Evolutionary conservation across 2,113 vertebrate genomes (phyloP), one percentile per base, ranked within the genome.

Genomic region (Pica pica): DNA sequence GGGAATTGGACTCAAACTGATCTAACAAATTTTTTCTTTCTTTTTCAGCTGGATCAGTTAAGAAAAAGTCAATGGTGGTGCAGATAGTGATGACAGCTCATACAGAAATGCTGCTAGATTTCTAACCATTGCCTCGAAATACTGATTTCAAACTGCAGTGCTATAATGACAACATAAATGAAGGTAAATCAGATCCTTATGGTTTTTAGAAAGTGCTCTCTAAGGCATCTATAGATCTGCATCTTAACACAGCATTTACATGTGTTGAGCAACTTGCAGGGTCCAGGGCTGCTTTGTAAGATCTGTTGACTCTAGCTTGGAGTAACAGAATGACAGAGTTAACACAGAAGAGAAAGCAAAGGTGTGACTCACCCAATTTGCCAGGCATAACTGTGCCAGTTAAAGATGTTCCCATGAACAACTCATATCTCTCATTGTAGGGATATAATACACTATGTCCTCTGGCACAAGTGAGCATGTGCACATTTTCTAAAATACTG

Each of bases 151-250:
- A 83, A 37, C 71, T 77, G 76, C 30, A 33, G 61, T 22, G 42
- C 50, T 73, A 21, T 76, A 83, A 85, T 80, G 82, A 49, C 68
- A 74, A 33, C 56, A 52, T 23, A 74, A 95, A 61, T 39, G 37
- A 83, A 93, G 75, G 89, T 95, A 91, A 93, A 94, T 83, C 67
- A 68, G 71, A 83, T 88, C 75, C 57, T 88, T 77, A 57, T 91
- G 60, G 31, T 16, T 83, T 67, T 86, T 61, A 87, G 52, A 69
- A 91, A 85, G 53, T 4, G 13, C 49, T 70, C 21, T 63, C 30
- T 42, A 24, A 88, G 33, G 42, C 42, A n/a, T 63, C 15, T 67
- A 13, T 8, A 89, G 82, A 53, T 83, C 35, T 88, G 22, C 24
- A 50, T 35, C 42, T 65, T 63, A 80, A 71, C 46, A 39, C n/a